A percentile compares a stretch with the other conserved stretches of the same genome.
phyloP scores from a whole-genome alignment of 2,113 vertebrate genomes.

The Sylvietta virens region DNA sequence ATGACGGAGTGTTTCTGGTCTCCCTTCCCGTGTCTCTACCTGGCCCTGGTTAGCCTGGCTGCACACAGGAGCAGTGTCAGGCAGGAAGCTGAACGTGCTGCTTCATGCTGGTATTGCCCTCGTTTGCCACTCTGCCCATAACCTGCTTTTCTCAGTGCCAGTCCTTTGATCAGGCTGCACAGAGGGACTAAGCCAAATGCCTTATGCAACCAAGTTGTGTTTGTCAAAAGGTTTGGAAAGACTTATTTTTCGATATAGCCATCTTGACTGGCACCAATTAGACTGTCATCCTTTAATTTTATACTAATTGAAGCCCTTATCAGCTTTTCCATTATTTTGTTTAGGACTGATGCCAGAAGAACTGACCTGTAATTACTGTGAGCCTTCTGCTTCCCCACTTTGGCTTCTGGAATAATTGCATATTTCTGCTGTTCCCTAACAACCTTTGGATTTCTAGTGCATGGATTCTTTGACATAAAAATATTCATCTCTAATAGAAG shows the following conservation, averaged over 20 bases:
- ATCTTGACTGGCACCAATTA: not conserved
- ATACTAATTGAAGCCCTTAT: not conserved
- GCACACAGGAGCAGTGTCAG: not conserved
- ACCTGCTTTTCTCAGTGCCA: not conserved
- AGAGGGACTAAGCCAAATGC: not conserved
- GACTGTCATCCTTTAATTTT: not conserved
- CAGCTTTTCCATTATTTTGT: not conserved
- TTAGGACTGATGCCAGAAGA: not conserved
- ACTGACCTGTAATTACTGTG: slow-evolving; percentile 14
- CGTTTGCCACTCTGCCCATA: not conserved
- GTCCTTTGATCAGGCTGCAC: not conserved
- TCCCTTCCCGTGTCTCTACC: not conserved
- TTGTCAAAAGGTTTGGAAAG: not conserved
- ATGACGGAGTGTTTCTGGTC: not conserved
- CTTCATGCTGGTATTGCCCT: not conserved
- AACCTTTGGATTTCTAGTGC: not conserved
- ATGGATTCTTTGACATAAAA: not conserved
- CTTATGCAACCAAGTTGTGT: not conserved
- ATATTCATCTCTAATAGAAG: not conserved
- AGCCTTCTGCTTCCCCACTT: not conserved
- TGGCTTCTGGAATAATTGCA: not conserved
- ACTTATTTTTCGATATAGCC: not conserved
- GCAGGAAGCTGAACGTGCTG: not conserved
- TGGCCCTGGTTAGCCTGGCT: not conserved
- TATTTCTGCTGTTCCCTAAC: not conserved